Percentiles rank a stretch among this genome's conserved stretches.
Evolutionary conservation across 1,140 invertebrate genomes (phyloP).

Genomic region (Leptinotarsa lineolata): DNA sequence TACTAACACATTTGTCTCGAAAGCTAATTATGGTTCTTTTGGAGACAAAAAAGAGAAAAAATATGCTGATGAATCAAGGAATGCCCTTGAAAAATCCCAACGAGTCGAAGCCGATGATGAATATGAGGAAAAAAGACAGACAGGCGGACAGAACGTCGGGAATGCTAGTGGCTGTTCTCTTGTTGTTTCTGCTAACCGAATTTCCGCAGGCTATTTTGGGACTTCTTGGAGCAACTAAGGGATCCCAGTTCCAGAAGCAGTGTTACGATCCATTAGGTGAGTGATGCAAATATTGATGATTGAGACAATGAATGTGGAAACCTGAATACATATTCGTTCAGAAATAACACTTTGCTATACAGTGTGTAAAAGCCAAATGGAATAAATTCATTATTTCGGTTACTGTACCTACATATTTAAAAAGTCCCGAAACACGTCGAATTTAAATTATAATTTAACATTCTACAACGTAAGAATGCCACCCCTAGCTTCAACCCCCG

Average conservation of each 20-base stretch:
- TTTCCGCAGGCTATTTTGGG: constrained; percentile 87
- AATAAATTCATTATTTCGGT: too few relatives aligned
- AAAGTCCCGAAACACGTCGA: too few relatives aligned
- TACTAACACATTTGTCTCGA: constrained; percentile 78
- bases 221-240: constrained; percentile 74
- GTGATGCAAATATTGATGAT: constrained; percentile 25
- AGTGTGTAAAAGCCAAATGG: too few relatives aligned
- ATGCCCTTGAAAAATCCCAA: constrained; percentile 36
- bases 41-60: constrained; percentile 73
- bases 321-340: rapidly evolving
- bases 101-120: constrained; percentile 36
- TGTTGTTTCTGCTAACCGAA: constrained; percentile 88
- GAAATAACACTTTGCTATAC: rapidly evolving
- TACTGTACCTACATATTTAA: too few relatives aligned
- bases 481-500: too few relatives aligned
- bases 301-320: not conserved
- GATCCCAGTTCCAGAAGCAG: constrained; percentile 72
- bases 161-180: constrained; percentile 91
- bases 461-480: too few relatives aligned
- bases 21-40: constrained; percentile 77
- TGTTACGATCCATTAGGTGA: constrained; percentile 77
- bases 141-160: constrained; percentile 88
- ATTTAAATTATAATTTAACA: too few relatives aligned
- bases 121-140: constrained; percentile 64
- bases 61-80: constrained; percentile 61